Conservation (phyloP, 2,888 invertebrate genomes). For the Xanthia togata region DNA sequence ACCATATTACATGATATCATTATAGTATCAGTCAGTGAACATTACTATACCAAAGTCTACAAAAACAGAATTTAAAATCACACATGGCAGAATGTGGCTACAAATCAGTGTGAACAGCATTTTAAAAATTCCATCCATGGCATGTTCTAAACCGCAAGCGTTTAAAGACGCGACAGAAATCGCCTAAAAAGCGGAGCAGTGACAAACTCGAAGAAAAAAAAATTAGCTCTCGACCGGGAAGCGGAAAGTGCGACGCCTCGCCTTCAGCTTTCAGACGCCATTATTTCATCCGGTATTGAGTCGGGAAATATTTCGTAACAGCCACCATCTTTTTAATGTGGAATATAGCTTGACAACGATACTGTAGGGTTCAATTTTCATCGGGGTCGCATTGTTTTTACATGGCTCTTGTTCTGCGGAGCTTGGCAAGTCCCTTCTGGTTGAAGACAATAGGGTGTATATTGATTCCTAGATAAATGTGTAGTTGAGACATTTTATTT, state of each 20-base stretch:
- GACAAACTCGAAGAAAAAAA: constrained; percentile 78
- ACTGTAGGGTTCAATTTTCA: constrained; percentile 79
- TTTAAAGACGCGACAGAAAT: constrained; percentile 73
- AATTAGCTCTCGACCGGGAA: constrained; percentile 77
- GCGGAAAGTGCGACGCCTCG: constrained; percentile 80
- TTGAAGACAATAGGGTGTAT: constrained; percentile 73
- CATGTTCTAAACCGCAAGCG: constrained; percentile 69
- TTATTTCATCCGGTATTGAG: constrained; percentile 83
- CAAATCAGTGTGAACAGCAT: constrained; percentile 44
- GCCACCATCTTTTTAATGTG: constrained; percentile 69
- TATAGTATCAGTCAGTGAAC: neutral
- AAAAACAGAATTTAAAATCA: constrained; percentile 35
- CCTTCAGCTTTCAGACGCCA: constrained; percentile 83
- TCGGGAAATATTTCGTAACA: constrained; percentile 73
- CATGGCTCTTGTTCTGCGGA: constrained; percentile 59
- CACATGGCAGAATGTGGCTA: neutral
- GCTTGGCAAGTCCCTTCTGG: constrained; percentile 70
- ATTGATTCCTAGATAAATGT: constrained; percentile 71
- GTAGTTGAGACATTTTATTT: constrained; percentile 72
- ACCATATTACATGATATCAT: constrained; percentile 10
- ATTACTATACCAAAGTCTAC: constrained; percentile 6
- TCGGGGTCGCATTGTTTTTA: constrained; percentile 69
- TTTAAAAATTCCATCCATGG: constrained; percentile 75
- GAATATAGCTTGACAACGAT: constrained; percentile 72
- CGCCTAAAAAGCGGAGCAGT: constrained; percentile 72